Base-by-base conservation (phyloP, 1,140 invertebrate species). In the Aphaenogaster floridana region DNA sequence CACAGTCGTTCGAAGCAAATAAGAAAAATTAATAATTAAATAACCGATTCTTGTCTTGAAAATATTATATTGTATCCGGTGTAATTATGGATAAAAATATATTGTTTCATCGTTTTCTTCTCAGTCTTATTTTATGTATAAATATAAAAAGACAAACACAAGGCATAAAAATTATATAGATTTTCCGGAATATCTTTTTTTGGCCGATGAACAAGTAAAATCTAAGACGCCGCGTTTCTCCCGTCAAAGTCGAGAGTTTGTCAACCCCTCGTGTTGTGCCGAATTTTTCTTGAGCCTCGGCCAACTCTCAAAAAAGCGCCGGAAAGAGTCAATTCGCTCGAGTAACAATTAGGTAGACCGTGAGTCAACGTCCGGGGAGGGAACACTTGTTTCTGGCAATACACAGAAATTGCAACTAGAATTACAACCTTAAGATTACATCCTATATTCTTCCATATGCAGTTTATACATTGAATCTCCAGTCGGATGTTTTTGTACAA, bases 221-320 rank as follows among this genome's bases (percentile, higher is more conserved):
- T 52, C 21, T 61, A 21, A 7, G 50, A 87, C 9, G 13, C 3
- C 17, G 48, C 71, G 34, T 86, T 52, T 63, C 50, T 71, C 15
- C 48, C 45, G 52, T 48, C 48, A 71, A 39, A 86, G 59, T 15
- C 28, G 79, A 66, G 66, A 68, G 86, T 88, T 74, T 48, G 57
- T 89, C 87, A 85, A 85, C 79, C 15, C 3, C 39, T 61, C 77
- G 52, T 0, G 15, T 54, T 45, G 8, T 3, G 42, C 17, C 6
- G 28, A 81, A 72, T 61, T 87, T 48, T 57, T 72, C 72, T 88
- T 66, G 84, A 83, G 54, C 42, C 4, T 4, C 28, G 21, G 84
- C 84, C 71, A 89, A 90, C 39, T 81, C 50, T 59, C 88, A 57
- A 90, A 89, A 87, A 80, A 81, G 61, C 77, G 17, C 0, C 66